Evolutionary conservation across 2,113 vertebrate genomes (phyloP).

Genomic region (Enhydra lutris): DNA sequence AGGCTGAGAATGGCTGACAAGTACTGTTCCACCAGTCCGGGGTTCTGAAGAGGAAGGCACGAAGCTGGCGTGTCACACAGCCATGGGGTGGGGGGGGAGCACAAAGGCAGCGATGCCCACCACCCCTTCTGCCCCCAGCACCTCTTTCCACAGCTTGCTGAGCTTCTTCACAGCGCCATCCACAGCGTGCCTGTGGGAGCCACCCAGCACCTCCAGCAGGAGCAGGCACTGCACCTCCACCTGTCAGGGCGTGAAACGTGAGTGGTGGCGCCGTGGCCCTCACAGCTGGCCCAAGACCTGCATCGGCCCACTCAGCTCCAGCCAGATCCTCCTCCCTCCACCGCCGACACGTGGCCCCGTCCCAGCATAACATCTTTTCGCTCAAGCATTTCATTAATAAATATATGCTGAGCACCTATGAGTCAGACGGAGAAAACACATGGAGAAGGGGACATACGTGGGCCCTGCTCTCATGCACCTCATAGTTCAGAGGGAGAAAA

Average conservation of each 20-base stretch:
- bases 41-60: conserved; percentile 81
- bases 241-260: conserved; percentile 65
- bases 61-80: background rate
- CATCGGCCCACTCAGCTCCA: background rate
- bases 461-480: background rate
- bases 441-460: background rate
- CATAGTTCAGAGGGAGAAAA: background rate
- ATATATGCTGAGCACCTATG: background rate
- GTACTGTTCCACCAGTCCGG: conserved; percentile 91
- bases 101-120: accelerated
- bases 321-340: background rate
- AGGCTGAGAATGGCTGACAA: conserved; percentile 89
- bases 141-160: conserved; percentile 92
- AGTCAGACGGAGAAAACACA: conserved; percentile 9
- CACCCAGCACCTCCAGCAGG: conserved; percentile 92
- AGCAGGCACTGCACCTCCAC: conserved; percentile 96
- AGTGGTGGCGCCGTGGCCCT: background rate
- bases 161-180: conserved; percentile 90
- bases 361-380: background rate
- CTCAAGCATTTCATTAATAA: background rate
- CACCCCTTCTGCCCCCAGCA: conserved; percentile 60
- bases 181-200: conserved; percentile 89
- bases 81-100: accelerated
- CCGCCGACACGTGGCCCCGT: accelerated
- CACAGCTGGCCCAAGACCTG: background rate